Evolutionary conservation across 2,113 vertebrate species (phyloP), one percentile per base, ranked within the genome.

Genomic region (Gopherus flavomarginatus): DNA sequence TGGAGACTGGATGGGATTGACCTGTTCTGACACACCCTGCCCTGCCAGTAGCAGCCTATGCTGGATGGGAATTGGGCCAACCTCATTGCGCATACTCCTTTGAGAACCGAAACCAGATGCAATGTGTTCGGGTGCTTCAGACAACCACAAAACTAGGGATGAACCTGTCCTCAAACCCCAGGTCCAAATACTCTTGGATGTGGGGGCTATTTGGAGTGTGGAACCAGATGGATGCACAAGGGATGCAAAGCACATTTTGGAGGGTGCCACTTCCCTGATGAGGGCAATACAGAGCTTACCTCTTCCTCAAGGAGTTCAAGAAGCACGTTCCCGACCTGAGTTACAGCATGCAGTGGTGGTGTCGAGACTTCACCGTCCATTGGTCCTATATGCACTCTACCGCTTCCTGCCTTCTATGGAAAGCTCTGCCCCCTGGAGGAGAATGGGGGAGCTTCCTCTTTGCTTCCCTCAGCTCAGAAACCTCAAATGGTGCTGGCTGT

Each of bases 41-140:
- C 87, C 27, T 94, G 89, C 50, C 78, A 62, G 85, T 9, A 59
- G 85, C 47, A 85, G n/a, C 11, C 27, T 50, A 27, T 21, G 38
- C 13, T 29, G 59, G 72, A 54, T 5, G 22, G 90, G 85, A 93
- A 53, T 19, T 82, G 75, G 69, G 65, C 57, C 62, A 5, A 2
- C 1, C 69, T 90, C 57, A 69, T 4, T 87, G 62, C 54, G 50
- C n/a, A 79, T n/a, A n/a, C 0, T 47, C 69, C 69, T 95, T 77
- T 57, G 83, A 86, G 86, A 87, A 92, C 89, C 93, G 90, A 88
- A 91, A 95, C 65, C n/a, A 38, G 8, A 19, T 22, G 19, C n/a
- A 9, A 8, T n/a, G 1, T 6, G 7, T 91, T 95, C 88, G 90
- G 93, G 95, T 90, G 35, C 78, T 49, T 49, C 77, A 49, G 77